Conservation (phyloP, 2,888 invertebrate species). For the Drosophila rellima region DNA sequence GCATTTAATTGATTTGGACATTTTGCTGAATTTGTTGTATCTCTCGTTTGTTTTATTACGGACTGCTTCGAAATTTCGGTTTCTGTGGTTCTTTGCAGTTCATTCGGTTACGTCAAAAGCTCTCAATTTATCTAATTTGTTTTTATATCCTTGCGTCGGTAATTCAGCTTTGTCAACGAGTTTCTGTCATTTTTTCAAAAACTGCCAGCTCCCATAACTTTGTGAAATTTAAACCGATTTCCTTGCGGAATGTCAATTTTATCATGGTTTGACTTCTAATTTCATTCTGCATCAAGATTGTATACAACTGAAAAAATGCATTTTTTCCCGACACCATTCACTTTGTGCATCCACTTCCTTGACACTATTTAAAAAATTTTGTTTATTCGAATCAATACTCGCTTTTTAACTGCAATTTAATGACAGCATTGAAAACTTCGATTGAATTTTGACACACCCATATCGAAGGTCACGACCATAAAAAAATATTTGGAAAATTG, state of each 20-base stretch:
- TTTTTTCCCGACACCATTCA: too few relatives aligned
- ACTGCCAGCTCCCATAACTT: too few relatives aligned
- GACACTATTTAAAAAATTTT: too few relatives aligned
- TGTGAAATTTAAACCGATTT: too few relatives aligned
- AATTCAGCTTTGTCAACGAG: not conserved
- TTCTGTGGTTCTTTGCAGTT: slow-evolving; percentile 13
- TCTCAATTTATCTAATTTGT: slow-evolving; percentile 9
- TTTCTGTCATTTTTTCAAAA: not conserved
- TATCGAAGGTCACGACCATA: too few relatives aligned
- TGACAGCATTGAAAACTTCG: not conserved
- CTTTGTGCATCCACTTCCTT: too few relatives aligned
- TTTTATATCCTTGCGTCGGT: not conserved
- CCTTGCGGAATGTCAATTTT: too few relatives aligned
- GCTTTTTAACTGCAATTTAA: not conserved
- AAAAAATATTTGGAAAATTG: too few relatives aligned
- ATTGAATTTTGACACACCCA: slow-evolving; percentile 5
- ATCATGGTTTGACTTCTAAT: too few relatives aligned
- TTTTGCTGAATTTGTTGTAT: slow-evolving; percentile 16
- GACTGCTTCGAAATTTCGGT: slow-evolving; percentile 12
- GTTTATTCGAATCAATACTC: slow-evolving; percentile 1
- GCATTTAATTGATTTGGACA: slow-evolving; percentile 60
- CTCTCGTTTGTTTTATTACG: not conserved
- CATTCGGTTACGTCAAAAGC: slow-evolving; percentile 8
- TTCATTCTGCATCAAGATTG: too few relatives aligned
- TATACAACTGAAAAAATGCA: too few relatives aligned